Conservation (phyloP, 1,140 invertebrate species). For the Drosophila simulans region DNA sequence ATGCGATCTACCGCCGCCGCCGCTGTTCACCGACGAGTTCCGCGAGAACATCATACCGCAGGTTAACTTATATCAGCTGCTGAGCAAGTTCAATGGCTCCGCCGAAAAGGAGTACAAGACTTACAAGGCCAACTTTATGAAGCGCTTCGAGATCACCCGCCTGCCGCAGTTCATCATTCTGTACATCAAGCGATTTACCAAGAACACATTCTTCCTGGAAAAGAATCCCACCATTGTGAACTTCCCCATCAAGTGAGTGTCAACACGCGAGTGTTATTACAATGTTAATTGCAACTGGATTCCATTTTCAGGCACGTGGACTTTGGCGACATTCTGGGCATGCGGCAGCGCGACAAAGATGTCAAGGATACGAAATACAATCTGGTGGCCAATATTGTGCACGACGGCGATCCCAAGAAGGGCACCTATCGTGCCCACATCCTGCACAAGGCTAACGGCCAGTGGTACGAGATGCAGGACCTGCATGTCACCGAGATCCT, state of each 20-base stretch:
- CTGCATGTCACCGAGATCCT: constrained; percentile 99
- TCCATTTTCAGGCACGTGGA: constrained; percentile 92
- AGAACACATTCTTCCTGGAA: constrained; percentile 99
- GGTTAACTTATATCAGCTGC: constrained; percentile 96
- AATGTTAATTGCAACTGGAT: not conserved
- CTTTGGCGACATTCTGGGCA: constrained; percentile 97
- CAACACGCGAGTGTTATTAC: not conserved
- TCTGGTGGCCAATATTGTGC: constrained; percentile 98
- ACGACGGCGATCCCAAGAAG: constrained; percentile 97
- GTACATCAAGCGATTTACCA: constrained; percentile 99
- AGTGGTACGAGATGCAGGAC: constrained; percentile 99
- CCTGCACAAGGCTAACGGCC: constrained; percentile 95
- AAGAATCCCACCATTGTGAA: constrained; percentile 99
- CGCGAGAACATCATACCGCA: constrained; percentile 99
- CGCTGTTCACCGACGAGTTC: constrained; percentile 98
- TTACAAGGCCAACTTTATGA: constrained; percentile 99
- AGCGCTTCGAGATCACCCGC: constrained; percentile 97
- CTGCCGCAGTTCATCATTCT: constrained; percentile 99
- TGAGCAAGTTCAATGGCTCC: constrained; percentile 98
- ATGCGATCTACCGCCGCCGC: constrained; percentile 97
- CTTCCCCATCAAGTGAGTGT: constrained; percentile 98
- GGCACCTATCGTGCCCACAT: constrained; percentile 98
- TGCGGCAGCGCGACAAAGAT: constrained; percentile 92
- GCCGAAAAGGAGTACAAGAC: constrained; percentile 99
- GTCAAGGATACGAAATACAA: constrained; percentile 94